Evolutionary conservation across 2,113 vertebrate species (phyloP), one percentile per base, ranked within the genome.

Genomic region (Colinus virginianus): DNA sequence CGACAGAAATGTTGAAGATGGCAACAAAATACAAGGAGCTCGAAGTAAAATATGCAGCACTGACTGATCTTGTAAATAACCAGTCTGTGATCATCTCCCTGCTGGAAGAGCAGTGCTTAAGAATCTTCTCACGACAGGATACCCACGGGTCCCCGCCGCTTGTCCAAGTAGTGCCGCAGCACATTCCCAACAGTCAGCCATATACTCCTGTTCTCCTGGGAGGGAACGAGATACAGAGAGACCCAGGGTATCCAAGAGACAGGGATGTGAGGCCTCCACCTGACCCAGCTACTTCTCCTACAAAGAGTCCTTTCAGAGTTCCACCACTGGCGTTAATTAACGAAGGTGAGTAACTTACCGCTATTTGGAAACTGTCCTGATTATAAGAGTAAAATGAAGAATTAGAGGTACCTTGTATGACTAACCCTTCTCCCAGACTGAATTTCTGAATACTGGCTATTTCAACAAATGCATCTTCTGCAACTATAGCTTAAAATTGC

Each of bases 41-140:
- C 3, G 99, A 99, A 97, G 87, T 85, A 28, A 98, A 99, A 79
- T 99, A 99, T 0, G 97, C 98, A 11, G 97, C 96, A 8, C 96
- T 99, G 91, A 98, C 99, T 0, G 98, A 98, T 36, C 98, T 99
- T 61, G 99, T 99, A 62, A 99, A 99, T 95, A 99, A 99, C 95
- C 99, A 99, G 97, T 99, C 99, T 2, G 93, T 98, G 80, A 98
- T 98, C 13, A 99, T 99, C 95, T 95, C 98, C 0, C 78, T 98
- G 51, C 70, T 99, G 94, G 99, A 99, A 90, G 99, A 99, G 67
- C 99, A 99, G 95, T 99, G 99, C 92, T 85, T 99, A 95, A 97
- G 97, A 62, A 96, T 98, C 43, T 97, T 98, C 91, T 98, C 98
- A 2, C 98, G 98, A 28, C 97, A 98, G 25, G 99, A 99, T 84